Evolutionary conservation across 2,797 vertebrate species (phyloP).

Genomic region (Neoniphon sammara): DNA sequence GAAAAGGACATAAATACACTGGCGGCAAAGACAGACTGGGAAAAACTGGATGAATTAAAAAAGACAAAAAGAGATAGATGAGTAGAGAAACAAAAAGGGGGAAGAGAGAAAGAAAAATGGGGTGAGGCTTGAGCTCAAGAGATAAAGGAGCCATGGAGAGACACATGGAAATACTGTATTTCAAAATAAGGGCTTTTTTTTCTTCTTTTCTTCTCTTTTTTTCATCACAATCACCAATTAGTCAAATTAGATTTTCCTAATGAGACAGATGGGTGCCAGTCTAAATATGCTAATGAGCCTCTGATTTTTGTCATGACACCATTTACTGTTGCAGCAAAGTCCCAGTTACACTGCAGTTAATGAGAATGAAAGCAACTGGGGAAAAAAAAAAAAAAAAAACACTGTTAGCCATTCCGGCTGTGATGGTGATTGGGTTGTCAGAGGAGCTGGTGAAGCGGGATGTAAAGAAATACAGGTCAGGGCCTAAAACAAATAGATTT

Average conservation of each 20-base stretch:
- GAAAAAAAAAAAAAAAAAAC: too few species aligned
- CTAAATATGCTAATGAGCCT: constrained; percentile 24
- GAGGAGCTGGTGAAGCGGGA: constrained; percentile 37
- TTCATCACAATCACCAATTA: constrained; percentile 47
- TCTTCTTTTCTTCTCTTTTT: too few species aligned
- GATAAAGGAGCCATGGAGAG: constrained; percentile 8
- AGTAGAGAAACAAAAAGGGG: background rate
- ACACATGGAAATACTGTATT: background rate
- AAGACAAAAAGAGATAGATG: constrained; percentile 18
- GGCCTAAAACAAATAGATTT: constrained; percentile 50
- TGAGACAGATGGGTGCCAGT: constrained; percentile 36
- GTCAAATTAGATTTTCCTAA: constrained; percentile 56
- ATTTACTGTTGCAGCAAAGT: constrained; percentile 2
- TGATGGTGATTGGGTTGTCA: constrained; percentile 53
- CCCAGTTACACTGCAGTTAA: constrained; percentile 27
- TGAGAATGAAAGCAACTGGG: constrained; percentile 49
- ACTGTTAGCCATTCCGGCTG: constrained; percentile 24
- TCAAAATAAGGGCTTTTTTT: background rate
- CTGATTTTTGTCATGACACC: constrained; percentile 16
- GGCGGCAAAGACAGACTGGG: constrained; percentile 24
- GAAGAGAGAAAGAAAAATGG: background rate
- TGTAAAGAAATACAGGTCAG: constrained; percentile 60
- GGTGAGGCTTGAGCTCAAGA: background rate
- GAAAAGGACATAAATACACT: background rate
- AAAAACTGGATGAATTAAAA: constrained; percentile 19